Evolutionary conservation across 2,797 vertebrate genomes (phyloP).

Genomic region (Sarcoramphus papa): DNA sequence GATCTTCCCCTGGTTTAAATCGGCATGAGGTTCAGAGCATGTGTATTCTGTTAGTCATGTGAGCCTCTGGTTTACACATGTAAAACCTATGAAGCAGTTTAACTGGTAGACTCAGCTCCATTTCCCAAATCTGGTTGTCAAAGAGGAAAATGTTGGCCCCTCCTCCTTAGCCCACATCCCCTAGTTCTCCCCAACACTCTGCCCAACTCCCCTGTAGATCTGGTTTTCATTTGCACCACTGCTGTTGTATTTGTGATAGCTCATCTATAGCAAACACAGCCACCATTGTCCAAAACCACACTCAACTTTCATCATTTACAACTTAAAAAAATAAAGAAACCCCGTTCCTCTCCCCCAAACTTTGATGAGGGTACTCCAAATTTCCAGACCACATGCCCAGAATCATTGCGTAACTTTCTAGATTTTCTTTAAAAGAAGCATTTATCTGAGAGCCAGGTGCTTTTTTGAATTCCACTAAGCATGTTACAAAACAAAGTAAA

Average conservation of each 20-base stretch:
- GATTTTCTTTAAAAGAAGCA: background rate
- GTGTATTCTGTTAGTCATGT: background rate
- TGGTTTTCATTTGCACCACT: background rate
- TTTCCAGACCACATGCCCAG: background rate
- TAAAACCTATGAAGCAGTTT: background rate
- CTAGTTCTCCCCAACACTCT: background rate
- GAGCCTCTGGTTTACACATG: background rate
- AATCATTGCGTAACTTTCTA: background rate
- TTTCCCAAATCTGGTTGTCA: background rate
- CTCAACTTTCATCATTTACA: background rate
- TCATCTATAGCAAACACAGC: background rate
- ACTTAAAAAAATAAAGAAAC: background rate
- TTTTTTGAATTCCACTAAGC: background rate
- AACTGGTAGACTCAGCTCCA: background rate
- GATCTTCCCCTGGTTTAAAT: background rate
- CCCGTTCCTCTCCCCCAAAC: background rate
- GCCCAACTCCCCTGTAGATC: background rate
- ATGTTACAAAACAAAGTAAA: constrained; percentile 26
- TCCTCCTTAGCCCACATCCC: background rate
- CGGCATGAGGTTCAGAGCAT: too few relatives aligned
- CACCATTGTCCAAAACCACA: background rate
- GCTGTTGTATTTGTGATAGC: background rate
- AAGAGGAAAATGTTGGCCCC: background rate
- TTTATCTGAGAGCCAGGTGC: background rate
- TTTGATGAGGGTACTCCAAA: background rate